phyloP scores from a whole-genome alignment of 2,888 invertebrate genomes.

The Platypus cylindrus region DNA sequence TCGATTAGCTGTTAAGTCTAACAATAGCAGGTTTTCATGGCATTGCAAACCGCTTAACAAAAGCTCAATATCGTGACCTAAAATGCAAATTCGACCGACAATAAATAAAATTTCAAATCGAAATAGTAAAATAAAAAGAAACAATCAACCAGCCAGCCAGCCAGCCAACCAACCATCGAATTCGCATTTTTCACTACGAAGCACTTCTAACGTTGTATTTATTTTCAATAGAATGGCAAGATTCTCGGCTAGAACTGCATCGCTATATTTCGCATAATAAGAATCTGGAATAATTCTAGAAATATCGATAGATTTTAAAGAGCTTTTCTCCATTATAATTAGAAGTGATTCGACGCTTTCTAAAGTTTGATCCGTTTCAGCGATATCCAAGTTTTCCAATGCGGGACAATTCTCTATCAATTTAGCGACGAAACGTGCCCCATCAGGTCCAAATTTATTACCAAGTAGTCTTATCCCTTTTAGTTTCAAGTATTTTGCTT shows the following conservation, averaged over 20 bases:
- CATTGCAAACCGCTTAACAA: conserved; percentile 38
- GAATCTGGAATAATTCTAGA: conserved; percentile 32
- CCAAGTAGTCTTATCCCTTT: conserved; percentile 44
- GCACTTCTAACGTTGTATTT: conserved; percentile 37
- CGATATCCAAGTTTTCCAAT: conserved; percentile 42
- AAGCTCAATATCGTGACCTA: conserved; percentile 43
- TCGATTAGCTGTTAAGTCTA: conserved; percentile 47
- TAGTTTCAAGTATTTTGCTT: conserved; percentile 31
- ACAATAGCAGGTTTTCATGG: conserved; percentile 41
- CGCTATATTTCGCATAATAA: conserved; percentile 19
- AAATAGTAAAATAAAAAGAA: too few relatives aligned
- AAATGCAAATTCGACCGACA: conserved; percentile 4
- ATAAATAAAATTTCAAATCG: too few relatives aligned
- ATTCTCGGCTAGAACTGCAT: conserved; percentile 38
- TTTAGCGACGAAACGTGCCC: conserved; percentile 40
- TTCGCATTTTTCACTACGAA: conserved; percentile 47
- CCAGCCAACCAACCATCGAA: conserved; percentile 34
- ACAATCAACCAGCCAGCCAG: too few relatives aligned
- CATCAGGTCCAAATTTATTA: conserved; percentile 44
- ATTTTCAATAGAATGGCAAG: conserved; percentile 28
- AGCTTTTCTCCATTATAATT: conserved; percentile 34
- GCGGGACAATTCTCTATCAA: conserved; percentile 37
- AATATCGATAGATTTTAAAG: conserved; percentile 32
- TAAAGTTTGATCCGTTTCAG: conserved; percentile 44
- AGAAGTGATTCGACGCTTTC: conserved; percentile 43